Evolutionary conservation across 2,888 invertebrate species (phyloP), one percentile per base, ranked within the genome.

Genomic region (Acanthosepion esculentum): DNA sequence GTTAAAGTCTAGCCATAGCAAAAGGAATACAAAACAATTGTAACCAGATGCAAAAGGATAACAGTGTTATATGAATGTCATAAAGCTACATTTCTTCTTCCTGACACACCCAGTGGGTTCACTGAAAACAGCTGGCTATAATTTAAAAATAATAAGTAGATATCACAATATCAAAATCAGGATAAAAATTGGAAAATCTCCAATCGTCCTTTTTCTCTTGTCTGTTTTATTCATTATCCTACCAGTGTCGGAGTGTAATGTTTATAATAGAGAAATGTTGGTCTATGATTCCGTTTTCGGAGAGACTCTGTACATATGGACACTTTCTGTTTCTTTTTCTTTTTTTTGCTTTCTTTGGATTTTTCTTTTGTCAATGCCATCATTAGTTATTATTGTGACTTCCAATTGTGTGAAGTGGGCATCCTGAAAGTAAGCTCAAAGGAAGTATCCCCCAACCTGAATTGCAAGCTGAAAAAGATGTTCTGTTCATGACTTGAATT

Each of bases 331-430:
- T 59, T 59, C 59, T 59, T 55, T 53, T 15, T 10, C 1, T 55
- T 55, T 55, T 15, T 53, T 53, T 53, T 53, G 15, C 20, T 55
- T n/a, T n/a, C n/a, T 78, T 78, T n/a, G n/a, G 78, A n/a, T 78
- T 78, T 78, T 78, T n/a, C n/a, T 78, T 78, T 78, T 78, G 15
- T 78, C 78, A 10, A n/a, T 23, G 15, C 18, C 78, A 78, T 78
- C 78, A 78, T 78, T 78, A 78, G 78, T 78, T 78, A 78, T 78
- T 78, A 78, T 78, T 78, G 78, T 78, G 78, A 78, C 78, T 78
- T 78, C 78, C 78, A 78, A 78, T 78, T 78, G 78, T 78, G 78
- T 78, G n/a, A 78, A 78, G 78, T 78, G 12, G n/a, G 78, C 78
- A 78, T 78, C 78, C 78, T n/a, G 78, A 78, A 78, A 78, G 78